Base-by-base conservation (phyloP, 2,797 vertebrate genomes). In the Aldrovandia affinis region DNA sequence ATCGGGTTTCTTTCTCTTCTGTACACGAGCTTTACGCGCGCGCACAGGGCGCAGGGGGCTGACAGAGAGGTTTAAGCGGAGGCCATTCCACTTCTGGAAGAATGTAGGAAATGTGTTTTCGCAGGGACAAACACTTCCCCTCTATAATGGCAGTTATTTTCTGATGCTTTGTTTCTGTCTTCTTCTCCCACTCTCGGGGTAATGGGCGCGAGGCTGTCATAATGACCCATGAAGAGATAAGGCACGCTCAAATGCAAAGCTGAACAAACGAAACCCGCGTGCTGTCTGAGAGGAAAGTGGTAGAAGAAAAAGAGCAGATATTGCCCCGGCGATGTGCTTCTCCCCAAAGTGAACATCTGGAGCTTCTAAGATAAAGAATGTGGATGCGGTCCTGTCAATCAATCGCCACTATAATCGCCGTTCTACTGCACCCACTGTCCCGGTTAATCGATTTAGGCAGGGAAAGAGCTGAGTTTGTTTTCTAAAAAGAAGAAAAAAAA, bases 181-280 rank as follows among this genome's bases (percentile, higher is more conserved):
- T 33, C 65, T 70, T 36, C 33, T 70, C 6, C 20, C 36, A 8
- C 30, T 70, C 65, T 3, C 15, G 14, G 33, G 14, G 33, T 36
- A 39, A 70, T 70, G 65, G 20, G 63, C 14, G 28, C 50, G 22
- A 78, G 54, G 54, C 28, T 50, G 55, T 30, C 52, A 20, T 78
- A 25, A 83, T 78, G 73, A 59, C 36, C 50, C 22, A 61, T 83
- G 78, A 61, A 83, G 28, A 42, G 54, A 83, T 47, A 30, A 61
- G 39, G n/a, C 33, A 44, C n/a, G 4, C 36, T n/a, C 7, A 22
- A 2, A 33, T 42, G 20, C 68, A 57, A 47, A 25, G n/a, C 77
- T 33, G 25, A 79, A 18, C 25, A 22, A 75, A 73, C 65, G 28
- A 33, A 75, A 12, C 20, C 28, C 30, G 15, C 28, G 50, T 18